Evolutionary conservation across 92 coral and sea anemone species (phyloP).

Genomic region (Montipora capitata): DNA sequence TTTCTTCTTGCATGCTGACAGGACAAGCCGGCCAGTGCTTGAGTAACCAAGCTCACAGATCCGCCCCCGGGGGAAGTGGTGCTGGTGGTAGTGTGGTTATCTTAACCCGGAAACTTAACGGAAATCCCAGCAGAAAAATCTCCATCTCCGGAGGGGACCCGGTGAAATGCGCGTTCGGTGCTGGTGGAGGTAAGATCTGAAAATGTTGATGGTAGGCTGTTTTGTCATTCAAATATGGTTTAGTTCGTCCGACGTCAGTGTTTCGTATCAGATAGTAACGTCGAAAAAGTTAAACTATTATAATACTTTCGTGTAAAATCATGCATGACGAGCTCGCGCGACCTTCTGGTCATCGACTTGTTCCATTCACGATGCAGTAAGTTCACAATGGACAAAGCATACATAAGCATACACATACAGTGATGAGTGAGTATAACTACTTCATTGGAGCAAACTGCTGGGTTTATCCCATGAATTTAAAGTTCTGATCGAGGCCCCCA

Average conservation of each 20-base stretch:
- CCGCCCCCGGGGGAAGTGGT: slow-evolving; percentile 71
- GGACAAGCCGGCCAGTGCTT: too few species aligned
- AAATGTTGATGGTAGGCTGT: too few species aligned
- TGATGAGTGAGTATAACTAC: background rate
- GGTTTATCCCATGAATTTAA: background rate
- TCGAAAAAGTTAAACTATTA: too few species aligned
- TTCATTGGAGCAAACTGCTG: background rate
- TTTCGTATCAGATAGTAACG: too few species aligned
- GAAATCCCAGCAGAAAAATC: slow-evolving; percentile 43
- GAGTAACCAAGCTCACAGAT: background rate
- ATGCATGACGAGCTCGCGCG: too few species aligned
- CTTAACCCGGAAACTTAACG: slow-evolving; percentile 19
- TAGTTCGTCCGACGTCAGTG: too few species aligned
- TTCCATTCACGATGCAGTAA: too few species aligned
- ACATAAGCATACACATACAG: background rate
- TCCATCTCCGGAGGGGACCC: slow-evolving; percentile 43
- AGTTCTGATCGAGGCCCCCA: too few species aligned
- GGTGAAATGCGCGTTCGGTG: slow-evolving; percentile 48
- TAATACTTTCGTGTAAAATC: too few species aligned
- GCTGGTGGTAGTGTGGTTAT: slow-evolving; percentile 80
- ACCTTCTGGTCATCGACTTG: too few species aligned
- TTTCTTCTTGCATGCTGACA: background rate
- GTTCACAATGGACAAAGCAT: background rate
- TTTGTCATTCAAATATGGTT: too few species aligned
- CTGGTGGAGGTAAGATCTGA: slow-evolving; percentile 45